A percentile compares a stretch with the other conserved stretches of the same genome.
Conservation (phyloP, 2,888 invertebrate species). For the Polyommatus icarus region DNA sequence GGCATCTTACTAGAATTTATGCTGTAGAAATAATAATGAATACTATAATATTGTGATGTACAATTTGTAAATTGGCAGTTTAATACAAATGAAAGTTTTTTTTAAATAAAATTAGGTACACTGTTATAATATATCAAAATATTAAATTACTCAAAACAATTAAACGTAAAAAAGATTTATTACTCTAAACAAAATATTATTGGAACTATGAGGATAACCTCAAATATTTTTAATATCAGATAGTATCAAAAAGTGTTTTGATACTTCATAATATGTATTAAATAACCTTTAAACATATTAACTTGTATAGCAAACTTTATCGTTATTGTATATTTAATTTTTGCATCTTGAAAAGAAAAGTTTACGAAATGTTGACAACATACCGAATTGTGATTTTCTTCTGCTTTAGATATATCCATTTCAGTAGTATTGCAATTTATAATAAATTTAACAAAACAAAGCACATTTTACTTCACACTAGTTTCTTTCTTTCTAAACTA, state of each 20-base stretch:
- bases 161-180: no score
- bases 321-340: not conserved
- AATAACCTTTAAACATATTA: not conserved
- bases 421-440: conserved; percentile 49
- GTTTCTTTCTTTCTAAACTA: no score
- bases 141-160: no score
- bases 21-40: no score
- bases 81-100: no score
- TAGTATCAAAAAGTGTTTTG: not conserved
- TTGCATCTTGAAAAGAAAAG: not conserved
- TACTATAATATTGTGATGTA: no score
- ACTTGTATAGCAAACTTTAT: not conserved
- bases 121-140: no score
- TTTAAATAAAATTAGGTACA: no score
- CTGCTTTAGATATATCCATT: conserved; percentile 84
- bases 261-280: not conserved
- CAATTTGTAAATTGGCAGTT: no score
- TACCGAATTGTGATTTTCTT: conserved; percentile 11
- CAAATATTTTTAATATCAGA: not conserved
- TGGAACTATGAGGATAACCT: not conserved
- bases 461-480: not conserved
- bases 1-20: no score
- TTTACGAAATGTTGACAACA: not conserved
- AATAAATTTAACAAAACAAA: not conserved
- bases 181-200: not conserved